Evolutionary conservation across 2,797 vertebrate genomes (phyloP), one percentile per base, ranked within the genome.

Genomic region (Catharus ustulatus): DNA sequence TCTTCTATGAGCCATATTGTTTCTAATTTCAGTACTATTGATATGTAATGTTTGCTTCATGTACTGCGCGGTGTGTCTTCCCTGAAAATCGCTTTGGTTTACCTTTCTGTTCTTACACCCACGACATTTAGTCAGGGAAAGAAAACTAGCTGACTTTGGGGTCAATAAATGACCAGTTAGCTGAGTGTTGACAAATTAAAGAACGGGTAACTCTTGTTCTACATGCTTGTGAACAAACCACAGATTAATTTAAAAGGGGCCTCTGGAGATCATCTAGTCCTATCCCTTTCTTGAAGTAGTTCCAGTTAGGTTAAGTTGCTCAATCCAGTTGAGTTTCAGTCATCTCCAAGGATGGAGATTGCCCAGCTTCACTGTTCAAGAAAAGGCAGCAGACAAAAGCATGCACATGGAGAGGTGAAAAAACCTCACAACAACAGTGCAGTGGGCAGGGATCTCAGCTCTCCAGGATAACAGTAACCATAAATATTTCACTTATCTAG

Each of bases 401-500:
- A 38, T 13, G 20, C 0, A 0, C 27, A 46, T 2, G 24, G 21
- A 80, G 43, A 59, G 18, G 23, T 58, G 36, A 13, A 24, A 64
- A 20, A 36, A 46, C 32, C 48, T 75, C 0, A 1, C 38, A 73
- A 38, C 26, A 51, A 40, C 21, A n/a, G 23, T 24, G 20, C 48
- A 57, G 23, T 34, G 17, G 30, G 32, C 38, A 84, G 21, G 48
- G 62, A 38, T 38, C 12, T 86, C 62, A 84, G 29, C 22, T 72
- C 51, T 82, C 26, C 69, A 72, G 36, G 27, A 67, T 17, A 68
- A 17, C 3, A 75, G 29, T n/a, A 24, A 49, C 27, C 30, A 58
- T 22, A 72, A 90, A 80, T 64, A 89, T 64, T 80, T 80, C 3
- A 2, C 18, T 6, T 62, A 34, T 51, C 43, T 87, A 48, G 10